Conservation (phyloP, 2,113 vertebrate species). For the Myodes glareolus region DNA sequence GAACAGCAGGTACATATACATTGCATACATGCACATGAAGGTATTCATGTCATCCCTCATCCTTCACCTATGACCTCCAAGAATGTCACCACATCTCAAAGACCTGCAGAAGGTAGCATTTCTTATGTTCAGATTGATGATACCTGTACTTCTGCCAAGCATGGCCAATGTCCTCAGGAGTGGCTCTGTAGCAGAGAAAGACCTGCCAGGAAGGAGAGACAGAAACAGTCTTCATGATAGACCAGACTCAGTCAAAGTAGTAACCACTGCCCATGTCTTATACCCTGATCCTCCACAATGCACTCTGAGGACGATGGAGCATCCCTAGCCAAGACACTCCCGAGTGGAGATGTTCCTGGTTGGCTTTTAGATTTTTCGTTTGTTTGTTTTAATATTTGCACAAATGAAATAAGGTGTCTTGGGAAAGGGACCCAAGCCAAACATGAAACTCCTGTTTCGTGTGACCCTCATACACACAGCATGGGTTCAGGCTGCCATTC, state of each 20-base stretch:
- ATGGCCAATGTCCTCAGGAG: background rate
- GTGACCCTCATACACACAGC: no score
- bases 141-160: background rate
- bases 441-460: background rate
- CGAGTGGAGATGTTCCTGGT: background rate
- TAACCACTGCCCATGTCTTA: background rate
- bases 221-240: accelerated
- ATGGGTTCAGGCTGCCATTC: background rate
- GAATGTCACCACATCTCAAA: background rate
- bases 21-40: background rate
- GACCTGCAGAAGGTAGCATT: background rate
- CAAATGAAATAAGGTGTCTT: background rate
- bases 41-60: background rate
- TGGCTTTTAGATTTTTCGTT: background rate
- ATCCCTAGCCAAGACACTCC: background rate
- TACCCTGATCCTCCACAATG: background rate
- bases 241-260: background rate
- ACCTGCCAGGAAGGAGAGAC: background rate
- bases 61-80: background rate
- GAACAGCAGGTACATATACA: background rate
- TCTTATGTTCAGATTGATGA: background rate
- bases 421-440: background rate
- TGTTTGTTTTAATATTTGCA: background rate
- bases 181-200: background rate
- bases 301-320: no score